phyloP scores from a whole-genome alignment of 2,888 invertebrate species.

The Caenorhabditis drosophilae region DNA sequence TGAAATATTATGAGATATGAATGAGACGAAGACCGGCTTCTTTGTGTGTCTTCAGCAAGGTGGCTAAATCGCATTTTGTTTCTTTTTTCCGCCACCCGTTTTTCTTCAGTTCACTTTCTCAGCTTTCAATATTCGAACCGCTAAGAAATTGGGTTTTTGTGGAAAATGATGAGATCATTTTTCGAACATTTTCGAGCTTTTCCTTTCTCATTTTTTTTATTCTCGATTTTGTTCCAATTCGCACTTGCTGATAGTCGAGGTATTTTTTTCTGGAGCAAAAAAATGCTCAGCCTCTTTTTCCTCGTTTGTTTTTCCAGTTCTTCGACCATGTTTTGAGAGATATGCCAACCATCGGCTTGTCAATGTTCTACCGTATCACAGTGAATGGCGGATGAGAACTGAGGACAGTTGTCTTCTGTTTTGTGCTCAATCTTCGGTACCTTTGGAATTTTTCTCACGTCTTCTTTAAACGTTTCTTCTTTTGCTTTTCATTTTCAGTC shows the following conservation, averaged over 20 bases:
- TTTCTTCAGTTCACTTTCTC: neutral
- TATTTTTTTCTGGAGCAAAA: neutral
- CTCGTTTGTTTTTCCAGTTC: constrained; percentile 41
- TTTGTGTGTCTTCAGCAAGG: neutral
- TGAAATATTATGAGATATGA: neutral
- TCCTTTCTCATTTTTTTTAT: neutral
- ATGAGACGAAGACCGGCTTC: neutral
- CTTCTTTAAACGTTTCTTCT: no score
- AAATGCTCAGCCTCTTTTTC: neutral
- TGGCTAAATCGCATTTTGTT: neutral
- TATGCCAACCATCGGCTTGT: constrained; percentile 59
- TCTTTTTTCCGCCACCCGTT: neutral
- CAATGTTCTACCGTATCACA: constrained; percentile 60
- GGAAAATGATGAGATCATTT: no score
- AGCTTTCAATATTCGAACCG: no score
- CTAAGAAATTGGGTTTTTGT: no score
- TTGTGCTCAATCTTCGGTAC: constrained; percentile 57
- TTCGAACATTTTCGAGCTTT: neutral
- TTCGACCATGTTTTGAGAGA: constrained; percentile 67
- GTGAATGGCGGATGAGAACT: constrained; percentile 62
- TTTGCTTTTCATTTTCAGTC: constrained; percentile 54
- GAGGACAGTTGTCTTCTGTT: constrained; percentile 63
- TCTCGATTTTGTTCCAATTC: neutral
- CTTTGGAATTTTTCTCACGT: no score
- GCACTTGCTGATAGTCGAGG: neutral